Evolutionary conservation across 2,888 invertebrate species (phyloP), one percentile per base, ranked within the genome.

Genomic region (Temnothorax ravouxi): DNA sequence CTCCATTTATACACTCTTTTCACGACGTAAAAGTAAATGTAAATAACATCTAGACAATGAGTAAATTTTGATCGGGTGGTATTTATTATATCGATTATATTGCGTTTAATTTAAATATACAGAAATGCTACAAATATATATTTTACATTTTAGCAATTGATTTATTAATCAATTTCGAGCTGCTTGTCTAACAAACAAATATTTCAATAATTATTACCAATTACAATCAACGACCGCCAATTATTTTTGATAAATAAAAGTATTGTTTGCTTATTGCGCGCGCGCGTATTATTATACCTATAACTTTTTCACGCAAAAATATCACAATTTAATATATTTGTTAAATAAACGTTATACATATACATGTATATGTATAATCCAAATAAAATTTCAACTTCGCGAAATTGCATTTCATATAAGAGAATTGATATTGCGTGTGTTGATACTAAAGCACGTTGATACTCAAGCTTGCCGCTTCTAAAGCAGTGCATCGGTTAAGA

Each of bases 161-260:
- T 25, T 72, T 72, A 38, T 41, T 72, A 18, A 56, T 72, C 0
- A 25, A 56, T 11, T 29, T 25, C 18, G 3, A n/a, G 6, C 18
- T 54, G 41, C 11, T 25, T 21, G 15, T 47, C 13, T 67, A 44
- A 50, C 9, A 74, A 56, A 56, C 4, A 72, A 21, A 54, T 56
- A 3, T 74, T 74, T 59, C 6, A 21, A 72, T 41, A 59, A 74
- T 59, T 74, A 72, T 41, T 21, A 1, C 18, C 41, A 59, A 13
- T 18, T n/a, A 6, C 13, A 13, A 41, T 54, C 21, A 34, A 15
- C 38, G 0, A 25, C 11, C 5, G 18, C 34, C 38, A 72, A 25
- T 54, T 54, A 72, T 72, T 72, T 72, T 54, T 38, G 4, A 54
- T 25, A 71, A 21, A 34, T 34, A 21, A 25, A 34, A 72, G 15